These are phyloP conservation scores for Psilopsiagon aurifrons DNA, from an alignment of 2,113 vertebrate genomes.

Conservation along the genomic window DNA sequence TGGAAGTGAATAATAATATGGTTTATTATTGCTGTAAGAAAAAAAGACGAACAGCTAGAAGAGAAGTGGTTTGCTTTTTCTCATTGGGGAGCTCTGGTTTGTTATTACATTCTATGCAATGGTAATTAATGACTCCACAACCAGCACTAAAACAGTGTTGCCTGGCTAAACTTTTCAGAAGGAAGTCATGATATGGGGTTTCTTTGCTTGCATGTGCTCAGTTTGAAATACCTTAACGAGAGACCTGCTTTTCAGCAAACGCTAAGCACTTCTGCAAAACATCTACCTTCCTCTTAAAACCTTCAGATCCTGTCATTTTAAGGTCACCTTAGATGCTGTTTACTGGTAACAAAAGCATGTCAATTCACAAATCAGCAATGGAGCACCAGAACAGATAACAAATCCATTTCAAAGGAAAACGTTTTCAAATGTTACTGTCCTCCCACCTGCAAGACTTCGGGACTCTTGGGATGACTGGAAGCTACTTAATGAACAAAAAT, in stretches of 20 bases:
- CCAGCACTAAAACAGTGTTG: neutral
- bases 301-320: neutral
- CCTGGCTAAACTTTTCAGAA: conserved; percentile 26
- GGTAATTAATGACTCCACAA: conserved; percentile 48
- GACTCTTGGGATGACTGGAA: neutral
- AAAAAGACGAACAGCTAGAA: neutral
- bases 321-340: neutral
- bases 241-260: neutral
- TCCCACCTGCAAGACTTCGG: neutral
- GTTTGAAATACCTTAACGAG: neutral
- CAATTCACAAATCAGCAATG: neutral
- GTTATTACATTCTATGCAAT: conserved; percentile 3
- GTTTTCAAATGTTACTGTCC: neutral
- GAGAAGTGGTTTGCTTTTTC: conserved; percentile 21
- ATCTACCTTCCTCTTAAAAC: neutral
- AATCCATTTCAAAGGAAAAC: conserved; percentile 21
- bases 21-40: conserved; percentile 10
- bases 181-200: neutral
- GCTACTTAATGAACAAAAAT: neutral
- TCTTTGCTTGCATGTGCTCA: conserved; percentile 14
- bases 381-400: neutral
- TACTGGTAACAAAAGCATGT: neutral
- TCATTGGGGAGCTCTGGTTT: conserved; percentile 30
- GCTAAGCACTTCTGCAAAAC: neutral
- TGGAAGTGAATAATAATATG: conserved; percentile 12